Conservation (phyloP, 92 coral and sea anemone genomes). For the Epizoanthus rinbou region DNA sequence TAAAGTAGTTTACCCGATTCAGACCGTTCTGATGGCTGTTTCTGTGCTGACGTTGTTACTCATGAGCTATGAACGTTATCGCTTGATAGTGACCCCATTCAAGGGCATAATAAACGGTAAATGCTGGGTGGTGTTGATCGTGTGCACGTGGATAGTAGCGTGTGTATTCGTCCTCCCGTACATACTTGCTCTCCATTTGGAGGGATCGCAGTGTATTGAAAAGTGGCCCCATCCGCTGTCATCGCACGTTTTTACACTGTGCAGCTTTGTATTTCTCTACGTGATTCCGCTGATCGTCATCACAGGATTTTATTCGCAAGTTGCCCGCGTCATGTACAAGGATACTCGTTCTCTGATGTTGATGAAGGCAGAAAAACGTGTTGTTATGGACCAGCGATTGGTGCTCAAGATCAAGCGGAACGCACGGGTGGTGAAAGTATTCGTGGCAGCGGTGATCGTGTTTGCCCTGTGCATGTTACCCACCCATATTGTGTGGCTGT, state of each 20-base stretch:
- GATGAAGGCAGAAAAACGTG: constrained; percentile 44
- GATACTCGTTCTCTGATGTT: constrained; percentile 57
- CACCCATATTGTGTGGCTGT: constrained; percentile 83
- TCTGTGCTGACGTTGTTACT: constrained; percentile 66
- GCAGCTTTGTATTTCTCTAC: constrained; percentile 52
- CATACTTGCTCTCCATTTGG: constrained; percentile 45
- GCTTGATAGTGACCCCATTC: constrained; percentile 74
- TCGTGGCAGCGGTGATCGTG: constrained; percentile 79
- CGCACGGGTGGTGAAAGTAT: constrained; percentile 74
- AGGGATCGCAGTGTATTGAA: constrained; percentile 52
- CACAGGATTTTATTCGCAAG: constrained; percentile 50
- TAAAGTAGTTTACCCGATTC: constrained; percentile 68
- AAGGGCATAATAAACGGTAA: constrained; percentile 51
- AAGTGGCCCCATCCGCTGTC: constrained; percentile 55
- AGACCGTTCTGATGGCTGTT: constrained; percentile 64
- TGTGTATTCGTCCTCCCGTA: constrained; percentile 61
- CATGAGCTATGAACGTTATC: constrained; percentile 76
- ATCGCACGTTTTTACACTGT: constrained; percentile 56
- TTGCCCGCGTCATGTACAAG: constrained; percentile 58
- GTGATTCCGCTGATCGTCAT: constrained; percentile 56
- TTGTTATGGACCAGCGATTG: constrained; percentile 44
- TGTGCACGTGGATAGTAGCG: constrained; percentile 60
- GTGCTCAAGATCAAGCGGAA: constrained; percentile 69
- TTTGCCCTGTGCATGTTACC: constrained; percentile 92
- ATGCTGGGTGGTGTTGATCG: constrained; percentile 50